Percentiles rank a stretch among this genome's conserved stretches.
Conservation (phyloP, 1,140 invertebrate species). For the Ladona fulva region DNA sequence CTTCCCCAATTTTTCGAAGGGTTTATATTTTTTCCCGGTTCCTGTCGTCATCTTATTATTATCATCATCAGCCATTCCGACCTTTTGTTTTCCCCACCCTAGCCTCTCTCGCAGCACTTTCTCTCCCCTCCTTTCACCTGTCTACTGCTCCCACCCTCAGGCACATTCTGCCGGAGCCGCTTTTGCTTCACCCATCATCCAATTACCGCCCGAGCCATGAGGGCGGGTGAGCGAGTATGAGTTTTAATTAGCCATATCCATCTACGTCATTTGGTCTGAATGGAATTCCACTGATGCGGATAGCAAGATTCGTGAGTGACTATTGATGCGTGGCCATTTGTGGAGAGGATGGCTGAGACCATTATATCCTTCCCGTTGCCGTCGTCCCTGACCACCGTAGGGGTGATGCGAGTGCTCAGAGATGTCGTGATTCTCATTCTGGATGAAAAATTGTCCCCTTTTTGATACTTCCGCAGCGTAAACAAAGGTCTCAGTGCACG, state of each 20-base stretch:
- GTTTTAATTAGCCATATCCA: conserved; percentile 7
- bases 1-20: not conserved
- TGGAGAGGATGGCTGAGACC: not conserved
- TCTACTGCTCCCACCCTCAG: not conserved
- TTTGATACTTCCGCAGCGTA: too few relatives aligned
- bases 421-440: too few relatives aligned
- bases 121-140: not conserved
- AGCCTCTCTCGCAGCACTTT: not conserved
- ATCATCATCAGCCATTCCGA: not conserved
- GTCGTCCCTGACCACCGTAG: not conserved
- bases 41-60: not conserved
- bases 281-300: conserved; percentile 3
- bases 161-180: not conserved
- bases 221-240: not conserved
- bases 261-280: not conserved
- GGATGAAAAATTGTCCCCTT: too few relatives aligned
- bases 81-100: not conserved
- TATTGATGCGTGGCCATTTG: not conserved
- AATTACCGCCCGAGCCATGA: not conserved
- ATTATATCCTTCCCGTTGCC: not conserved
- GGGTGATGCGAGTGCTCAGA: too few relatives aligned
- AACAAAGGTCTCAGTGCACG: too few relatives aligned
- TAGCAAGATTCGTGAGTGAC: not conserved
- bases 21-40: not conserved
- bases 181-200: not conserved